These are phyloP conservation scores for Phylloscopus trochiloides DNA, from an alignment of 2,113 vertebrate species.

Conservation along the genomic window DNA sequence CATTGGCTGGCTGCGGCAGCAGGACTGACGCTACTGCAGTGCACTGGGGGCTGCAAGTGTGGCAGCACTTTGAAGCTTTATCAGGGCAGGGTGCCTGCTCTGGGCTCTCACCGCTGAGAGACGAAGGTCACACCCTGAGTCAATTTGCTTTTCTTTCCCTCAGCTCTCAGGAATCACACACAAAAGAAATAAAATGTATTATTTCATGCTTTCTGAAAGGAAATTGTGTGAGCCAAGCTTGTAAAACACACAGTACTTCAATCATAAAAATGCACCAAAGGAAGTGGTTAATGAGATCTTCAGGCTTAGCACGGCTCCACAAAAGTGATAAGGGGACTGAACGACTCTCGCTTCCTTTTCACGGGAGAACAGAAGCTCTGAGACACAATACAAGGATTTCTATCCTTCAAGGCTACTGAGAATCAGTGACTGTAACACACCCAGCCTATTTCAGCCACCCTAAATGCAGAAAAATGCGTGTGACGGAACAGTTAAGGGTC, in stretches of 20 bases:
- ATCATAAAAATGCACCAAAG: background rate
- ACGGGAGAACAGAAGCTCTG: background rate
- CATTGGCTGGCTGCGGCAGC: background rate
- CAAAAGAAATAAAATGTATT: background rate
- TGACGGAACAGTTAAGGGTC: background rate
- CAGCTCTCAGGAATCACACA: background rate
- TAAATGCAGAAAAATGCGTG: background rate
- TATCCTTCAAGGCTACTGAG: background rate
- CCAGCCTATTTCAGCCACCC: background rate
- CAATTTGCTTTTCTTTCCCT: background rate
- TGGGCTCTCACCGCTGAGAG: background rate
- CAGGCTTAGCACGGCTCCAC: background rate
- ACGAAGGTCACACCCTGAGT: background rate
- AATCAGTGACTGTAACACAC: background rate
- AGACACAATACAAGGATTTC: background rate
- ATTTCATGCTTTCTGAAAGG: background rate
- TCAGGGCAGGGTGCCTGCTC: background rate
- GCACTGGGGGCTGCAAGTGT: background rate
- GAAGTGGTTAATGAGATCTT: background rate
- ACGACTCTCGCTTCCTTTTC: background rate
- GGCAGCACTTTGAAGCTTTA: background rate
- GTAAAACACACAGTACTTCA: conserved; percentile 1
- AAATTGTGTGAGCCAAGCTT: background rate
- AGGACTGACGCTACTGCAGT: background rate
- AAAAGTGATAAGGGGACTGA: background rate